Percentiles rank a stretch among this genome's conserved stretches.
Evolutionary conservation across 2,797 vertebrate species (phyloP).

Genomic region (Liasis olivaceus): DNA sequence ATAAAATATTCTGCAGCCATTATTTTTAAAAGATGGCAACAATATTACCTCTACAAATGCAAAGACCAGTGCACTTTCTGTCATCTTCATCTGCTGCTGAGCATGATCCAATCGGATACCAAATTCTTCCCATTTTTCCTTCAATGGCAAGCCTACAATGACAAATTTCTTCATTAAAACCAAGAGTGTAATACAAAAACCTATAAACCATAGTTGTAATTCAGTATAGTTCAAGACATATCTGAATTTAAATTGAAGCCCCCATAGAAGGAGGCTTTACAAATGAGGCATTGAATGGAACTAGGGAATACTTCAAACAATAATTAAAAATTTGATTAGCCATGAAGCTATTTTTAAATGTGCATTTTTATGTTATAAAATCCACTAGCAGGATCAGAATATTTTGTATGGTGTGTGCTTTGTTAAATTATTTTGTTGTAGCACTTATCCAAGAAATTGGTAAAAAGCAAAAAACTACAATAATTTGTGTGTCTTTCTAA

Average conservation of each 20-base stretch:
- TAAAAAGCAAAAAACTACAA: background rate
- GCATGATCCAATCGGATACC: constrained; percentile 88
- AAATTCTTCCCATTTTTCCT: constrained; percentile 90
- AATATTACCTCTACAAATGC: constrained; percentile 93
- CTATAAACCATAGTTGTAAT: background rate
- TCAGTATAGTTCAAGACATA: background rate
- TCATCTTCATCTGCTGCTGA: constrained; percentile 92
- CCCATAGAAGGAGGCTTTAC: background rate
- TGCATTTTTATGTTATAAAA: background rate
- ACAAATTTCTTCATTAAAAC: constrained; percentile 18
- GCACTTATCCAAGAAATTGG: background rate
- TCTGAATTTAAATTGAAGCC: background rate
- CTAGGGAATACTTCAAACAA: background rate
- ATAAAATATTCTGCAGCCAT: background rate
- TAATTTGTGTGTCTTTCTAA: background rate
- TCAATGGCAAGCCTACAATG: constrained; percentile 74
- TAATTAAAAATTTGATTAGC: background rate
- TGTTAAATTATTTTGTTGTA: background rate
- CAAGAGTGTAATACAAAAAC: background rate
- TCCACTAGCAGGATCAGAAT: background rate
- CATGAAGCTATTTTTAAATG: background rate
- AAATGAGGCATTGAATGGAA: background rate
- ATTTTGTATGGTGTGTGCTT: background rate
- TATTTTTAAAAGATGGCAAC: background rate
- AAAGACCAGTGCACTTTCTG: constrained; percentile 90